These are phyloP conservation scores for Danio albolineatus DNA, from an alignment of 2,797 vertebrate genomes.

Conservation along the genomic window DNA sequence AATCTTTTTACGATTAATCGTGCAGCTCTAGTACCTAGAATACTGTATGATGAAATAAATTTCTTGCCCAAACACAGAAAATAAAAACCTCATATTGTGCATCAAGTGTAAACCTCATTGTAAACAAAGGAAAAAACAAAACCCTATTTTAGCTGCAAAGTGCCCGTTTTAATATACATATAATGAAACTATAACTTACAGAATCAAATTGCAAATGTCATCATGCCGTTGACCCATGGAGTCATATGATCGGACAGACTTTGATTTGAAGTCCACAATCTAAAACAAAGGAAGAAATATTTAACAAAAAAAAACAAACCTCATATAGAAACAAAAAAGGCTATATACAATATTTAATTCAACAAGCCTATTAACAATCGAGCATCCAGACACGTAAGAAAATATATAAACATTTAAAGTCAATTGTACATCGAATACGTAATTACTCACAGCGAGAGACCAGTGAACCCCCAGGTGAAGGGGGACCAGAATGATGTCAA, in stretches of 20 bases:
- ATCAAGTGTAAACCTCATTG: no score
- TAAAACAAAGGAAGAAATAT: constrained; percentile 60
- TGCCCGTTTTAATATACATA: no score
- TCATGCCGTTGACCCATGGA: constrained; percentile 89
- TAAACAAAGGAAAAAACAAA: no score
- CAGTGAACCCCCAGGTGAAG: constrained; percentile 89
- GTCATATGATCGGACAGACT: constrained; percentile 87
- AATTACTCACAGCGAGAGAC: constrained; percentile 83
- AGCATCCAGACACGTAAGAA: not conserved
- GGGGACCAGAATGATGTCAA: constrained; percentile 88
- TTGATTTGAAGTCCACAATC: constrained; percentile 87
- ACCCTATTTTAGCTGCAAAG: no score
- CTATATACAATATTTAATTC: not conserved
- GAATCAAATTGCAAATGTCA: constrained; percentile 82
- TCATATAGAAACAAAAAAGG: not conserved
- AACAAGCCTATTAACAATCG: not conserved
- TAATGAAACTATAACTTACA: constrained; percentile 92
- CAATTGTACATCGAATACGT: not conserved
- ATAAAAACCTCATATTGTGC: no score
- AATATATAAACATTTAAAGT: no score
- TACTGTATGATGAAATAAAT: no score
- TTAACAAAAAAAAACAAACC: not conserved
- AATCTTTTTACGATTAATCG: no score
- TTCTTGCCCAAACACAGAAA: no score
- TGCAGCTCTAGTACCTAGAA: no score